Conservation (phyloP, 2,888 invertebrate species). For the Ormia ochracea region DNA sequence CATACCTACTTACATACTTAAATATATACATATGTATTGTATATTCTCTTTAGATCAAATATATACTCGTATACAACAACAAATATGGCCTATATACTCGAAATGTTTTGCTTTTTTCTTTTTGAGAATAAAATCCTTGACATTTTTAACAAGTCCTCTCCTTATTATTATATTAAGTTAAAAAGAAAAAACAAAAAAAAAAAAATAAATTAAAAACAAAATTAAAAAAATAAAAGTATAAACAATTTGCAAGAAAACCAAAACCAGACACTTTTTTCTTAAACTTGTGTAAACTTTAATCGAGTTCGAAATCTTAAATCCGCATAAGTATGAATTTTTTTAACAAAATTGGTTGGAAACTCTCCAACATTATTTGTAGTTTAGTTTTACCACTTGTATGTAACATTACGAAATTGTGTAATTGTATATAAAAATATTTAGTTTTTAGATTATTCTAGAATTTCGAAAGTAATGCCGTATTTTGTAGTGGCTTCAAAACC, state of each 20-base stretch:
- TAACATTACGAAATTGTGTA: conserved; percentile 12
- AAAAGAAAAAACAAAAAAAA: conserved; percentile 4
- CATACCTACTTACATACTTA: too few species aligned
- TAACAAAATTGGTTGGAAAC: neutral
- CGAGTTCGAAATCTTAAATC: neutral
- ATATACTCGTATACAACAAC: conserved; percentile 43
- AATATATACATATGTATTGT: conserved; percentile 32
- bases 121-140: conserved; percentile 36
- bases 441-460: neutral
- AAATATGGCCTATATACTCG: conserved; percentile 43
- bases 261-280: conserved; percentile 20
- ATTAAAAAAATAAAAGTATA: too few species aligned
- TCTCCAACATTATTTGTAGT: conserved; percentile 14
- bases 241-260: conserved; percentile 1
- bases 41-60: conserved; percentile 58
- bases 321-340: conserved; percentile 63
- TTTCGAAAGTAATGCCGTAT: neutral
- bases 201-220: too few species aligned
- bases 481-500: conserved; percentile 5
- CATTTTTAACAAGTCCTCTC: conserved; percentile 56
- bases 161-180: neutral
- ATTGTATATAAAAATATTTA: neutral
- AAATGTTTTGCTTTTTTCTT: conserved; percentile 61
- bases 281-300: neutral
- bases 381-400: conserved; percentile 34